These are phyloP conservation scores for Athalia cordata DNA, from an alignment of 2,888 invertebrate genomes.

Conservation along the genomic window DNA sequence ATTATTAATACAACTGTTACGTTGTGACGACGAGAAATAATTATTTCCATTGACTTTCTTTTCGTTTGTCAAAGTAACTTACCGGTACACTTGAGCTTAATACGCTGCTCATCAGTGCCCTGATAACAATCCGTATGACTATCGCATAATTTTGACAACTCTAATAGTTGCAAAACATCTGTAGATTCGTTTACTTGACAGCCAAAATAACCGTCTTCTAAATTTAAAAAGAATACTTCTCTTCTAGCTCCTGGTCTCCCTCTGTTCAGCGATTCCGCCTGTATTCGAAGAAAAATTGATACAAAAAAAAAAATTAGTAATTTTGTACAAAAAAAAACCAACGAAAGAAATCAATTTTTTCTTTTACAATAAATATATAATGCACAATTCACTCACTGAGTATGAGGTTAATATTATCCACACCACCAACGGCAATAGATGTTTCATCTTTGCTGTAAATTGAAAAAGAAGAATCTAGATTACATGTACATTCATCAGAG, in stretches of 20 bases:
- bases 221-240: constrained; percentile 96
- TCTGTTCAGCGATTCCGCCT: constrained; percentile 87
- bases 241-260: constrained; percentile 89
- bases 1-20: neutral
- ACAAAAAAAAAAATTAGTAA: neutral
- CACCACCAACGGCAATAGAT: constrained; percentile 93
- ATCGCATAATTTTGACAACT: constrained; percentile 96
- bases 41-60: neutral
- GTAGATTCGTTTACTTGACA: constrained; percentile 98
- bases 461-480: constrained; percentile 69
- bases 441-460: constrained; percentile 93
- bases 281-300: constrained; percentile 50
- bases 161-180: constrained; percentile 95
- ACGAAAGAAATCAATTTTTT: constrained; percentile 49
- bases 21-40: too few relatives aligned
- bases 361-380: constrained; percentile 60
- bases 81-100: constrained; percentile 96
- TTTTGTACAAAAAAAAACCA: too few relatives aligned
- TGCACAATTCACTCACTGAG: constrained; percentile 81
- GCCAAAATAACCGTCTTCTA: constrained; percentile 98
- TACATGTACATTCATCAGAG: constrained; percentile 40
- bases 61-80: constrained; percentile 70
- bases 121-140: constrained; percentile 92
- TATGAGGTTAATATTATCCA: constrained; percentile 90
- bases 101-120: constrained; percentile 92